phyloP scores from a whole-genome alignment of 1,140 invertebrate genomes.

The Leptopilina clavipes region DNA sequence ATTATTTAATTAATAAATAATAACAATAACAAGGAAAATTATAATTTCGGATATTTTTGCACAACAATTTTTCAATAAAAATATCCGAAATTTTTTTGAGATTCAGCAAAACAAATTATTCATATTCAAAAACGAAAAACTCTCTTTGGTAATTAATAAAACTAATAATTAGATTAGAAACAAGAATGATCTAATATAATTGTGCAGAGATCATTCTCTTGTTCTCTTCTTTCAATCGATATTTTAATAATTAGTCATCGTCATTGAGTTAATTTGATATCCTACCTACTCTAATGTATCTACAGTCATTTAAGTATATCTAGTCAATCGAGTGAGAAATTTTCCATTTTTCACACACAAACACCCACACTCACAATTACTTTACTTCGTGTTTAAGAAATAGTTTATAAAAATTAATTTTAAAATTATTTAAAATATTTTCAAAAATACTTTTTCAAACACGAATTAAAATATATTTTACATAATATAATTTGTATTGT shows the following conservation, averaged over 20 bases:
- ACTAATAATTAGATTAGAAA: not conserved
- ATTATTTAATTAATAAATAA: not conserved
- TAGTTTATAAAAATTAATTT: not conserved
- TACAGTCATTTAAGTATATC: not conserved
- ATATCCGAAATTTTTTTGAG: not conserved
- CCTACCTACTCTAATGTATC: slow-evolving; percentile 26
- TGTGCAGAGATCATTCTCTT: slow-evolving; percentile 20
- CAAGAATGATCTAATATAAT: slow-evolving; percentile 1
- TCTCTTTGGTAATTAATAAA: slow-evolving; percentile 18
- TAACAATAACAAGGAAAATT: not conserved
- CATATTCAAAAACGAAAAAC: not conserved
- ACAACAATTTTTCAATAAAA: not conserved
- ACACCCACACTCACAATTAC: not conserved
- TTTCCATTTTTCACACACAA: not conserved
- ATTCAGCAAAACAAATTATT: not conserved
- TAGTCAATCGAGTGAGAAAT: slow-evolving; percentile 7
- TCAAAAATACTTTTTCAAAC: not conserved
- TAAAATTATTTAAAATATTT: not conserved
- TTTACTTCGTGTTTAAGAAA: slow-evolving; percentile 8
- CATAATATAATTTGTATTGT: not conserved
- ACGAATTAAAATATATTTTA: not conserved
- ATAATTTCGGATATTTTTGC: not conserved
- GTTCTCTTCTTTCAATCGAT: not conserved
- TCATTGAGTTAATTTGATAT: slow-evolving; percentile 31
- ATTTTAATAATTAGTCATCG: not conserved